phyloP scores from a whole-genome alignment of 2,113 vertebrate genomes.

The Ciconia boyciana region DNA sequence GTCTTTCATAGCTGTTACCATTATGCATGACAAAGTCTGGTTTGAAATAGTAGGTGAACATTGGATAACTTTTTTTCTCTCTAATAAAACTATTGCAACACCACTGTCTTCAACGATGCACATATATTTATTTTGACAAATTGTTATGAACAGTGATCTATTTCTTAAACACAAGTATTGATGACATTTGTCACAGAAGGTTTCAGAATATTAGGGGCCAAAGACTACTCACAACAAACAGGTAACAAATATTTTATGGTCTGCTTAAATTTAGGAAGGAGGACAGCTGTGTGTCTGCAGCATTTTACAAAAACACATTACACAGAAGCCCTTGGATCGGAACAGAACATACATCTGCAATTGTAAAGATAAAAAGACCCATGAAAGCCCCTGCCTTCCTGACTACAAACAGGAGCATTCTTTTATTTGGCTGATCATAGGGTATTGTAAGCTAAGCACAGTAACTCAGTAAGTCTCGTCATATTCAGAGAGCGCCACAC shows the following conservation, averaged over 20 bases:
- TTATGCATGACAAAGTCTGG: neutral
- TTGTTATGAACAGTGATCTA: neutral
- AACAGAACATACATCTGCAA: neutral
- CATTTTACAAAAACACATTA: neutral
- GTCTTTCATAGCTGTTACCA: neutral
- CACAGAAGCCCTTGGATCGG: neutral
- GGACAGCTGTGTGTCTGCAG: neutral
- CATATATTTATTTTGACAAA: neutral
- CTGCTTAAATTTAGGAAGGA: neutral
- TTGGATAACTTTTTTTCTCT: neutral
- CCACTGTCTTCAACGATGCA: neutral
- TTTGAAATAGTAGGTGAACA: neutral
- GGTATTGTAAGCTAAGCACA: neutral
- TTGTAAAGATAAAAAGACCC: neutral
- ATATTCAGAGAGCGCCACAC: neutral
- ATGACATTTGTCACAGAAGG: neutral
- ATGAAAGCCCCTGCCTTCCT: neutral
- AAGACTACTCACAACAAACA: neutral
- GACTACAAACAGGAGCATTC: neutral
- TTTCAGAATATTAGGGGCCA: neutral
- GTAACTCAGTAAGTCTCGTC: neutral
- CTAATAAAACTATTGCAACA: neutral
- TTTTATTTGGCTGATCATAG: neutral
- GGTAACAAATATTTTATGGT: neutral
- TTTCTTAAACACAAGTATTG: accelerated